Base-by-base conservation (phyloP, 1,140 invertebrate species). In the Pararge aegeria region DNA sequence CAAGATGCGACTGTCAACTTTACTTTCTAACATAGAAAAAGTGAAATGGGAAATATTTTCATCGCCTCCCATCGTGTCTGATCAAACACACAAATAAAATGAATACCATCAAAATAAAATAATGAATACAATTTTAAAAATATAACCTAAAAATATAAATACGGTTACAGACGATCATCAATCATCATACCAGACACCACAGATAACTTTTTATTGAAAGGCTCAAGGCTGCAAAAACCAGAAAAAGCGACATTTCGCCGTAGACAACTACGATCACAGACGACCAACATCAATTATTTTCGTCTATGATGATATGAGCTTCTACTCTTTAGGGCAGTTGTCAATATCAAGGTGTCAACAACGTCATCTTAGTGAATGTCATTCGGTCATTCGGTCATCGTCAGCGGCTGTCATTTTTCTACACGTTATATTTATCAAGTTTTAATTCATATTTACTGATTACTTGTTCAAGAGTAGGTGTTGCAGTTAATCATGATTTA, bases 1-100 rank as follows among this genome's bases (percentile, higher is more conserved):
- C 40, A 88, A 56, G 13, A 89, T 73, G 18, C 70, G 61, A 54
- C 24, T 20, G 54, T 85, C 76, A 29, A 89, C 64, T 73, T 89
- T 89, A 30, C 85, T 82, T 69, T 84, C 59, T 40, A 89, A 63
- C 78, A 87, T 87, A 5, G 74, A 76, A 69, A 87, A 89, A 27
- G 19, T 73, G 1, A 75, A 81, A 10, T 72, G 44, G 15, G 65
- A 57, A 15, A 79, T 55, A 63, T 83, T 68, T 37, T 78, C 59
- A 13, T 80, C 49, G 0, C 70, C 38, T 57, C 74, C 60, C 77
- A 85, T 12, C 7, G 30, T 1, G 3, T 12, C 4, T 30, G 1
- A 5, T 1, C 5, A 30, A 9, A 30, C 7, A 0, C n/a, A 1
- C 3, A 34, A 10, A 1, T 12, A 34, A 34, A 34, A 12, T 1